Base-by-base conservation (phyloP, 30 jellyfish, hydroid and myxozoan species). In the Rhopilema esculentum region DNA sequence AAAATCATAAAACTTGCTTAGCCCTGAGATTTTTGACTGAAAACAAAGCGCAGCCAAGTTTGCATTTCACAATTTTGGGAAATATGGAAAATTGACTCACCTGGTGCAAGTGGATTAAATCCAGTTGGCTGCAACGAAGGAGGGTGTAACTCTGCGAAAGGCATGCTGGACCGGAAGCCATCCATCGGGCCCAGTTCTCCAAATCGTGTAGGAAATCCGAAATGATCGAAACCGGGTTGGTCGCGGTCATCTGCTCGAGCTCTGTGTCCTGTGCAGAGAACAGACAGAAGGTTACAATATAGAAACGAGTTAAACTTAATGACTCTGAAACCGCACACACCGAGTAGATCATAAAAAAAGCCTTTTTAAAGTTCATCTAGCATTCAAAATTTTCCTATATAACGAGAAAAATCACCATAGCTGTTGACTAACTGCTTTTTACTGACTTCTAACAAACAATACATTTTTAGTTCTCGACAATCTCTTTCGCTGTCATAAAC, bases 161-260 rank as follows among this genome's bases (percentile, higher is more conserved):
- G 99, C 92, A 89, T 77, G 89, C 91, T 90, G 67, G 91, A 97
- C 23, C 99, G 97, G 83, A 96, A 96, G 15, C 89, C 88, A 78
- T 96, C 99, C 66, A 96, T 91, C 66, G 97, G 97, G 50, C 99
- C 99, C 90, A 96, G 90, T 51, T 96, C 99, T 25, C 98, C 97
- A 50, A 96, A 80, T 80, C 99, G 90, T 62, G 94, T 79, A 52
- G 96, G 92, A 53, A 96, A 96, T 32, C 98, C 98, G 69, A 92
- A 96, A 80, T 96, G 99, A 66, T 91, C 99, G 86, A 96, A 87
- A 22, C 97, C 97, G 22, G 97, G 91, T 31, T 92, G 96, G 69
- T 96, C 99, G 15, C 97, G 83, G 12, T 94, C 97, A 29, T 91
- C 99, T 17, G 95, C 74, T 30, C 99, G 92, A n/a, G 97, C 91